phyloP scores from a whole-genome alignment of 2,888 invertebrate genomes.

The Colletes collaris region DNA sequence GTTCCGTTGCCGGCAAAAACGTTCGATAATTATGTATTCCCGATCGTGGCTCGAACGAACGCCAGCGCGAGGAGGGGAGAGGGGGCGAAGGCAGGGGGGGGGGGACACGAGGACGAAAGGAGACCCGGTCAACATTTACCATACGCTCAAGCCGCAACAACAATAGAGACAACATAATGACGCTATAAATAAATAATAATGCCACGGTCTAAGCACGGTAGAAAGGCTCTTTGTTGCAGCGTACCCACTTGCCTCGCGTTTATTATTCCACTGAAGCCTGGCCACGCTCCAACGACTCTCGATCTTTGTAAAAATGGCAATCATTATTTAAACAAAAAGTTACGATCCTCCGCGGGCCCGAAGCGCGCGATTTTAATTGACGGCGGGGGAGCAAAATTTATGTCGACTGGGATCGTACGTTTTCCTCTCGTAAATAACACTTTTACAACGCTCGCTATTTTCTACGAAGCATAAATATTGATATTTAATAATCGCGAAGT shows the following conservation, averaged over 20 bases:
- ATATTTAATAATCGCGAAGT: too few relatives aligned
- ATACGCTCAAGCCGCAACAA: constrained; percentile 64
- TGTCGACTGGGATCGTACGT: neutral
- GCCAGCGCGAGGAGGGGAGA: constrained; percentile 33
- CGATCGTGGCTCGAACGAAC: constrained; percentile 43
- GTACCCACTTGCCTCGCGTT: constrained; percentile 51
- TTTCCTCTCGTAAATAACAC: neutral
- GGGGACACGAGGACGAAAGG: constrained; percentile 50
- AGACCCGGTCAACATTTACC: constrained; percentile 67
- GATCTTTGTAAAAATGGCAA: constrained; percentile 33
- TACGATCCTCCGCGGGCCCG: too few relatives aligned
- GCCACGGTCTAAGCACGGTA: constrained; percentile 69
- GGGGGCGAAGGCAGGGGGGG: constrained; percentile 6
- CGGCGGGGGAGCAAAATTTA: neutral
- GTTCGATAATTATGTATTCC: constrained; percentile 63
- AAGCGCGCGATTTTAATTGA: neutral
- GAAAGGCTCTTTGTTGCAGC: constrained; percentile 61
- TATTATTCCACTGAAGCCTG: constrained; percentile 56
- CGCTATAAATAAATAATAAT: constrained; percentile 81
- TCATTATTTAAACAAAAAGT: constrained; percentile 2
- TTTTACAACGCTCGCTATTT: too few relatives aligned
- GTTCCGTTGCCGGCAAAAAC: constrained; percentile 51
- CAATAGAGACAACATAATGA: constrained; percentile 79
- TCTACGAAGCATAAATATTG: too few relatives aligned
- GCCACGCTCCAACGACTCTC: constrained; percentile 48